Percentiles rank a stretch among this genome's conserved stretches.
These are phyloP conservation scores for Epinephelus coioides DNA, from an alignment of 2,797 vertebrate species.

Conservation along the genomic window DNA sequence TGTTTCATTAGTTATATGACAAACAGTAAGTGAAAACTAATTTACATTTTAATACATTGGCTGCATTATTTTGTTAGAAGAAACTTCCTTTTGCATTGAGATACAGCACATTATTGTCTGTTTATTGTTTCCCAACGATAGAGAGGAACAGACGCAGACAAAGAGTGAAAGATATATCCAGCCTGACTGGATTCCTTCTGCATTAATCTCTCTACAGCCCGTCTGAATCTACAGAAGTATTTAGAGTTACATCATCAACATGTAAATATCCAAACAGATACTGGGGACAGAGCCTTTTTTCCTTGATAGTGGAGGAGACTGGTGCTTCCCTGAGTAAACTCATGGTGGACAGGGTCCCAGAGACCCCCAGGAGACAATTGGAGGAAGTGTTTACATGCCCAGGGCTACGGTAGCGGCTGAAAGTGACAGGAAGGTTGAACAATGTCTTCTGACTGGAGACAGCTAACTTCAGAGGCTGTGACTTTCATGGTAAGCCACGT, in stretches of 20 bases:
- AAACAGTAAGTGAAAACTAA: background rate
- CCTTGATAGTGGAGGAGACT: conserved; percentile 23
- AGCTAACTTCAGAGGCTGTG: background rate
- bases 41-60: background rate
- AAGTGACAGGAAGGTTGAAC: conserved; percentile 60
- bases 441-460: conserved; percentile 37
- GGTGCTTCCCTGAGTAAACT: conserved; percentile 6
- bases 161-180: conserved; percentile 7
- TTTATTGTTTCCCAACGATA: conserved; percentile 13
- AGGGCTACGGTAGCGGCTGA: conserved; percentile 24
- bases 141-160: conserved; percentile 10
- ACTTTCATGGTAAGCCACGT: background rate
- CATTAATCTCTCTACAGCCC: background rate
- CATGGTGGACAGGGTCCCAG: conserved; percentile 19
- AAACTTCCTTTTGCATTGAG: background rate
- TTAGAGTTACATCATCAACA: background rate
- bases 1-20: background rate
- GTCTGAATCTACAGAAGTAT: background rate
- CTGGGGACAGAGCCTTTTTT: conserved; percentile 4
- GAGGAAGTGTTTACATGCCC: conserved; percentile 65
- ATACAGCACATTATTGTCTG: background rate
- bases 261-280: background rate
- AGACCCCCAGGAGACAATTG: conserved; percentile 60
- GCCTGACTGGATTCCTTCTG: conserved; percentile 38
- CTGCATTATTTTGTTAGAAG: background rate